A percentile compares a stretch with the other conserved stretches of the same genome.
These are phyloP conservation scores for Acleris emargana DNA, from an alignment of 2,888 invertebrate genomes.

Conservation along the genomic window DNA sequence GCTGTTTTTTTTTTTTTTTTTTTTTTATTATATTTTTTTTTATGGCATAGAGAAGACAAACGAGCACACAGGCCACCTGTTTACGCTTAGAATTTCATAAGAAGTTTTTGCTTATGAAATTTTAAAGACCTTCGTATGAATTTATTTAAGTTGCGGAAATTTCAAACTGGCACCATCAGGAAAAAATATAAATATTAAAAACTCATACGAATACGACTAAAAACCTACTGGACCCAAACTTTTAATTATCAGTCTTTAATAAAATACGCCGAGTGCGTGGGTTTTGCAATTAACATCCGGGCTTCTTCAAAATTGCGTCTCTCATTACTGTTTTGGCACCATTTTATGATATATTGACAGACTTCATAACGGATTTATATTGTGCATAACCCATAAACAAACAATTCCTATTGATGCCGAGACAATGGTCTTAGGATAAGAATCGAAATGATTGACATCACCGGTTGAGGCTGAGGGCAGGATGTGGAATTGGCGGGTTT, in stretches of 20 bases:
- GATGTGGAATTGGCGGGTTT: slow-evolving; percentile 20
- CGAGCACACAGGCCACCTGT: too few relatives aligned
- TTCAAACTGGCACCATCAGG: background rate
- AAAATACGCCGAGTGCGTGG: slow-evolving; percentile 6
- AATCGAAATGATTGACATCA: slow-evolving; percentile 34
- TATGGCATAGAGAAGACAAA: too few relatives aligned
- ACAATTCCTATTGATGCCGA: slow-evolving; percentile 26
- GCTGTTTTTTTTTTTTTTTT: too few relatives aligned
- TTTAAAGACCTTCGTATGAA: too few relatives aligned
- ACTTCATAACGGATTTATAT: slow-evolving; percentile 33
- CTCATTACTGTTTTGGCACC: slow-evolving; percentile 36
- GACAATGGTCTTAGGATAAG: slow-evolving; percentile 32
- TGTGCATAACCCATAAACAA: slow-evolving; percentile 21
- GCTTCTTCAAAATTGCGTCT: slow-evolving; percentile 20
- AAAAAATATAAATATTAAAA: background rate
- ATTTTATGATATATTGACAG: slow-evolving; percentile 36
- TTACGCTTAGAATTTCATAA: too few relatives aligned
- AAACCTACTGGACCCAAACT: background rate
- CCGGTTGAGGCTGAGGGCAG: slow-evolving; percentile 20
- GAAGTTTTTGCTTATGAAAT: too few relatives aligned
- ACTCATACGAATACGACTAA: background rate
- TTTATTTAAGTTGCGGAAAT: too few relatives aligned
- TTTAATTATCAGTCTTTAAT: slow-evolving; percentile 14
- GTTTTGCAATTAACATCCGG: slow-evolving; percentile 27
- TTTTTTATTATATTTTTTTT: too few relatives aligned